phyloP scores from a whole-genome alignment of 2,888 invertebrate genomes.

The Andrena flavipes region DNA sequence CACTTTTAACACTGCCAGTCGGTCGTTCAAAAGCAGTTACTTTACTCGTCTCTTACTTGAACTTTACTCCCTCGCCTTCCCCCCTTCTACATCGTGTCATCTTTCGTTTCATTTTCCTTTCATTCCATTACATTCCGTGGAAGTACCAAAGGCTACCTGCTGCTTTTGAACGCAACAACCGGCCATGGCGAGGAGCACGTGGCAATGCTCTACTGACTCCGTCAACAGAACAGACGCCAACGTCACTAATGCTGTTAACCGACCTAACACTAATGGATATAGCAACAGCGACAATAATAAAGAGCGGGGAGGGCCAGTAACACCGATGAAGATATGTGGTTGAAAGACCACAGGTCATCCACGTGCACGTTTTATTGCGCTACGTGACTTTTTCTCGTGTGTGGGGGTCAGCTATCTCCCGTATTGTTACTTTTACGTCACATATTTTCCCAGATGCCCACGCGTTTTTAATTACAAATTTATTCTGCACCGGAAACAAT shows the following conservation, averaged over 20 bases:
- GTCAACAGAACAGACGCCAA: conserved; percentile 41
- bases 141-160: conserved; percentile 43
- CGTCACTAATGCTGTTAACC: conserved; percentile 51
- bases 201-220: conserved; percentile 24
- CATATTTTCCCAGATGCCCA: conserved; percentile 49
- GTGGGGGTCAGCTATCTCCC: conserved; percentile 47
- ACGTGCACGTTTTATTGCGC: conserved; percentile 77
- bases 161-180: conserved; percentile 31
- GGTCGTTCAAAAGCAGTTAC: conserved; percentile 46
- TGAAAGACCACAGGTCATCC: conserved; percentile 46
- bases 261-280: conserved; percentile 26
- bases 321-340: conserved; percentile 47
- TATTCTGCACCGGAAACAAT: background rate
- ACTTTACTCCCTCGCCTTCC: conserved; percentile 4
- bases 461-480: conserved; percentile 6
- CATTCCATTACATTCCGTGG: conserved; percentile 39
- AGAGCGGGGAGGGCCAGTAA: background rate
- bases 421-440: conserved; percentile 71
- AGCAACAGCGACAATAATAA: conserved; percentile 10
- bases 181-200: conserved; percentile 7
- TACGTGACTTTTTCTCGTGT: conserved; percentile 75
- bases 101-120: conserved; percentile 60
- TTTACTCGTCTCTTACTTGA: conserved; percentile 29
- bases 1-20: conserved; percentile 34
- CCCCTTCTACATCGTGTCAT: conserved; percentile 30